A percentile compares a stretch with the other conserved stretches of the same genome.
phyloP scores from a whole-genome alignment of 2,113 vertebrate genomes.

The Bothrops jararaca region DNA sequence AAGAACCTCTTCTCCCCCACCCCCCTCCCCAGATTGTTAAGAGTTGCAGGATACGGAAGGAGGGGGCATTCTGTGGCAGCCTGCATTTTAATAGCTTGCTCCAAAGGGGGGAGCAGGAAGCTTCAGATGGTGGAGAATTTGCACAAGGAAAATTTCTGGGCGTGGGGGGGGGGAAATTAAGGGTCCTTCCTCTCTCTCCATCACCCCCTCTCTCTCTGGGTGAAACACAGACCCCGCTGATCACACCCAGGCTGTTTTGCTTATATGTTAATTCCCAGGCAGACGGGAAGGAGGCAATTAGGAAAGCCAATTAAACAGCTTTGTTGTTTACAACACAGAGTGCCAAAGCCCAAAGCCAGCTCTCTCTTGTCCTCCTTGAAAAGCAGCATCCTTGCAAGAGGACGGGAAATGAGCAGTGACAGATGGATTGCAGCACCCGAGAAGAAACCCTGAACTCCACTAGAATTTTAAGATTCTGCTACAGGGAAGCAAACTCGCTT shows the following conservation, averaged over 20 bases:
- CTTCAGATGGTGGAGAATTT: neutral
- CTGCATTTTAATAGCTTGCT: neutral
- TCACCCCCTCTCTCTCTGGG: neutral
- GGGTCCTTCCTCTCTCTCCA: neutral
- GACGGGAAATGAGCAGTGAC: neutral
- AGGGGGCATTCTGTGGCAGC: neutral
- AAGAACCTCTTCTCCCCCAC: neutral
- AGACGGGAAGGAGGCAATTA: neutral
- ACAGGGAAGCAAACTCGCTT: neutral
- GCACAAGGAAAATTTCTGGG: neutral
- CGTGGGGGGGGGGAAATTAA: fast-evolving
- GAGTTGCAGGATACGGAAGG: neutral
- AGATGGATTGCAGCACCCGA: neutral
- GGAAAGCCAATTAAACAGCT: neutral
- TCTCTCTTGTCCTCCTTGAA: neutral
- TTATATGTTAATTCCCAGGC: neutral
- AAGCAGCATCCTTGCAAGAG: neutral
- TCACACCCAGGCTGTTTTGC: neutral
- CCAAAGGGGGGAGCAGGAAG: neutral
- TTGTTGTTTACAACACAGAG: neutral
- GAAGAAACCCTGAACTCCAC: neutral
- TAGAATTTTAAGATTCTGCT: neutral
- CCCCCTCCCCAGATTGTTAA: neutral
- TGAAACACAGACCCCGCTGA: neutral
- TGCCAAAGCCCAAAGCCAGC: neutral